phyloP scores from a whole-genome alignment of 2,113 vertebrate species.

The Poeciliopsis occidentalis region DNA sequence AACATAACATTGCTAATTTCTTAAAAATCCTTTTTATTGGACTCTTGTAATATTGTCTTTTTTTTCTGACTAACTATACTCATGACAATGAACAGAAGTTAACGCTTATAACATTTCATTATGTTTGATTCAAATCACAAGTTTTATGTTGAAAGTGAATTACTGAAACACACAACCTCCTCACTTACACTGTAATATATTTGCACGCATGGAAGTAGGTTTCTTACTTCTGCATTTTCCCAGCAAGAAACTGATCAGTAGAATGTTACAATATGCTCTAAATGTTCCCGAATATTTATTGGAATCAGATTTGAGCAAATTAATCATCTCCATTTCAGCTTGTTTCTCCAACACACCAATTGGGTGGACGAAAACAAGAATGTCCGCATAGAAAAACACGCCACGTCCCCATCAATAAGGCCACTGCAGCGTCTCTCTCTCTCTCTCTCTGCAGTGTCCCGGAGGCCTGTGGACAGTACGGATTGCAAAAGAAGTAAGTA shows the following conservation, averaged over 20 bases:
- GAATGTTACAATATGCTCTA: background rate
- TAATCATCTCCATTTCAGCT: slow-evolving; percentile 19
- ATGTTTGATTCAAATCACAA: background rate
- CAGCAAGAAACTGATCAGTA: background rate
- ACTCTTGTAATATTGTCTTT: background rate
- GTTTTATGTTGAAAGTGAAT: background rate
- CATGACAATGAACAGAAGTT: background rate
- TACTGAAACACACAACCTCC: background rate
- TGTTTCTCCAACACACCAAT: slow-evolving; percentile 10
- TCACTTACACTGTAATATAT: background rate
- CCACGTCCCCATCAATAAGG: slow-evolving; percentile 26
- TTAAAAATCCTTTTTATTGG: background rate
- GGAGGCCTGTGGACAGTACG: slow-evolving; percentile 31
- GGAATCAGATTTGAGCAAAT: slow-evolving; percentile 8
- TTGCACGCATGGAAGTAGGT: background rate
- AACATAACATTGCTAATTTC: too few relatives aligned
- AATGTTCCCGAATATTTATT: background rate
- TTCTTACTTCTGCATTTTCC: background rate
- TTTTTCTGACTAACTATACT: background rate
- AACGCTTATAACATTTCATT: background rate
- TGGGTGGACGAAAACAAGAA: slow-evolving; percentile 21
- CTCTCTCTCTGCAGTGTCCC: slow-evolving; percentile 18
- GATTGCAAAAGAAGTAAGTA: slow-evolving; percentile 45
- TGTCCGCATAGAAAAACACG: slow-evolving; percentile 5
- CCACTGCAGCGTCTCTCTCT: slow-evolving; percentile 16